These are phyloP conservation scores for Phalacrocorax carbo DNA, from an alignment of 2,113 vertebrate genomes.

Conservation along the genomic window DNA sequence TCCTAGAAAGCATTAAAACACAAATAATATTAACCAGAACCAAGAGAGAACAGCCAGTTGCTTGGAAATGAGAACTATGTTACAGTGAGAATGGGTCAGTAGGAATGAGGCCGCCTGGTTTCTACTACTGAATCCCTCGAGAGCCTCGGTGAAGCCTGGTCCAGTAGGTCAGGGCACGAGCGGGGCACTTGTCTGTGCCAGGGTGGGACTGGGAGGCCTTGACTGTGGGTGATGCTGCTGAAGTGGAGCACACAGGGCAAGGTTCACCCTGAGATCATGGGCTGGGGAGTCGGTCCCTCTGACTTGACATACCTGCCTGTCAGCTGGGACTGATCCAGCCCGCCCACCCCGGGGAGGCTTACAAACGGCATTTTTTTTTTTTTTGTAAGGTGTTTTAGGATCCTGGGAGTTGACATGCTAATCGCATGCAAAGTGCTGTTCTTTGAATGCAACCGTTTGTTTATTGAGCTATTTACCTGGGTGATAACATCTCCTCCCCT, in stretches of 20 bases:
- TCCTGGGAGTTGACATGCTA: background rate
- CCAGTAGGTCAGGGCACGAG: background rate
- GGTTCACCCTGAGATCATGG: background rate
- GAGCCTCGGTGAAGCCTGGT: background rate
- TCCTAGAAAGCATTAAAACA: constrained; percentile 68
- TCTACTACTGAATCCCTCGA: background rate
- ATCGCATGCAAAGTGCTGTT: background rate
- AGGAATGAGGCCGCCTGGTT: constrained; percentile 4
- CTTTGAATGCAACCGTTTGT: background rate
- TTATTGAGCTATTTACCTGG: background rate
- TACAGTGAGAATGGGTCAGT: constrained; percentile 3
- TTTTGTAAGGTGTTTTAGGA: background rate
- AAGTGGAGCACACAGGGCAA: background rate
- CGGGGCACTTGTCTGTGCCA: background rate
- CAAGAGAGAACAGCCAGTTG: background rate
- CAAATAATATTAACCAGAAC: constrained; percentile 66
- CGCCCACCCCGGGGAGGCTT: background rate
- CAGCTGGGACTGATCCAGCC: background rate
- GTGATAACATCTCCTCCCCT: background rate
- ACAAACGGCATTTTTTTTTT: background rate
- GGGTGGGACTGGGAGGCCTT: background rate
- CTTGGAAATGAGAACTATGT: constrained; percentile 32
- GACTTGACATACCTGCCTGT: background rate
- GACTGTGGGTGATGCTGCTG: background rate
- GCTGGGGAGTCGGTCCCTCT: background rate